A percentile compares a stretch with the other conserved stretches of the same genome.
These are phyloP conservation scores for Myotis findleyi DNA, from an alignment of 2,797 vertebrate species.

Conservation along the genomic window DNA sequence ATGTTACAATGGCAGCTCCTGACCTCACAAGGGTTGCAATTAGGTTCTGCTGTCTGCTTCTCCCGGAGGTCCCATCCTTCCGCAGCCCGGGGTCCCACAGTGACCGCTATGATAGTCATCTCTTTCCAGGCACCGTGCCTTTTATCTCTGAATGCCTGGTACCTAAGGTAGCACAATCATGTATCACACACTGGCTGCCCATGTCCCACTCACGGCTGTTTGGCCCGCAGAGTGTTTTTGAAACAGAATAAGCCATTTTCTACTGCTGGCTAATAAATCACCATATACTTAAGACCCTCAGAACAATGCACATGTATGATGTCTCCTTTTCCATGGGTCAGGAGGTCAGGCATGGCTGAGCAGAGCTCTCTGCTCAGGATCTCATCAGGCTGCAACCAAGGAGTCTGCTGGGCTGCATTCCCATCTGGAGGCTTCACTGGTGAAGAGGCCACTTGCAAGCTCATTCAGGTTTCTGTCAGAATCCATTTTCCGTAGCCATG, in stretches of 20 bases:
- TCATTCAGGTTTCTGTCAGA: not conserved
- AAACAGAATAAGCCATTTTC: not conserved
- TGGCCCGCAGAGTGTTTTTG: not conserved
- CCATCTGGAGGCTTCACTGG: not conserved
- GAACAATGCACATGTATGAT: not conserved
- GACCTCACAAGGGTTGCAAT: not conserved
- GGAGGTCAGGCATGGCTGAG: not conserved
- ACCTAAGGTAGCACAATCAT: fast-evolving
- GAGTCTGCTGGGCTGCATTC: not conserved
- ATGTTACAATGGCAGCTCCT: not conserved
- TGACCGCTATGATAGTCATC: not conserved
- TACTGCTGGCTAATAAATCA: not conserved
- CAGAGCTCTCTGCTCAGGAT: not conserved
- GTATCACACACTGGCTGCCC: too few relatives aligned
- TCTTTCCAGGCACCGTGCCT: not conserved
- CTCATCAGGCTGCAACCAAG: too few relatives aligned
- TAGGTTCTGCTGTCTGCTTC: not conserved
- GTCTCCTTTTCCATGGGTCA: not conserved
- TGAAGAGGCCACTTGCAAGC: not conserved
- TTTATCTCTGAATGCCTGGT: not conserved
- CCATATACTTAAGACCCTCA: not conserved
- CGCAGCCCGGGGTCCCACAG: fast-evolving
- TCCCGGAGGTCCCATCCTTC: not conserved
- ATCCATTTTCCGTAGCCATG: not conserved
- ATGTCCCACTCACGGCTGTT: fast-evolving